These are phyloP conservation scores for Drosophila flavopinicola DNA, from an alignment of 2,888 invertebrate genomes.

Conservation along the genomic window DNA sequence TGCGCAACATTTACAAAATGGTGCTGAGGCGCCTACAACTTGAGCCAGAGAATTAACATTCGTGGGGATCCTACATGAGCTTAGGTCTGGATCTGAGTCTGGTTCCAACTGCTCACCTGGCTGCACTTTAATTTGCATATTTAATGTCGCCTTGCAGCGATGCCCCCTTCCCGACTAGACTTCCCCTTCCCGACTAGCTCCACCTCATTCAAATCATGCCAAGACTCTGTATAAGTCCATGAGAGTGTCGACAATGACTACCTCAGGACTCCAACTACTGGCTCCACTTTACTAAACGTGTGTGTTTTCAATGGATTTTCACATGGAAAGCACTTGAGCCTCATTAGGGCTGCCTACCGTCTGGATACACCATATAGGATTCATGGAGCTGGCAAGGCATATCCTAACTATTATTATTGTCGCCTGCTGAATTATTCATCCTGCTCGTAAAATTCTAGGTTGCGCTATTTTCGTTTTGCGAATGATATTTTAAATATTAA, in stretches of 20 bases:
- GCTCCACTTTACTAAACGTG: slow-evolving; percentile 14
- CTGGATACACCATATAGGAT: background rate
- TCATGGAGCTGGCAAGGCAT: slow-evolving; percentile 8
- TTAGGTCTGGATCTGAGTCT: background rate
- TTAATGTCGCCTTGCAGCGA: slow-evolving; percentile 39
- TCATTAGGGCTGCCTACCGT: slow-evolving; percentile 5
- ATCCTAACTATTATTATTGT: slow-evolving; percentile 65
- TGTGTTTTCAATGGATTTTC: slow-evolving; percentile 44
- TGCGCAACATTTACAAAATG: slow-evolving; percentile 40
- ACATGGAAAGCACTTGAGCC: slow-evolving; percentile 61
- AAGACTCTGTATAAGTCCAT: slow-evolving; percentile 10
- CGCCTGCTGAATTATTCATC: slow-evolving; percentile 63
- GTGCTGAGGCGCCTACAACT: slow-evolving; percentile 5
- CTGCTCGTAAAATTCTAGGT: slow-evolving; percentile 30
- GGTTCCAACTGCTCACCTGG: slow-evolving; percentile 21
- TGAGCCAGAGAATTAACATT: slow-evolving; percentile 26
- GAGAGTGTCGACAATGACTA: slow-evolving; percentile 7
- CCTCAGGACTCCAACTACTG: background rate
- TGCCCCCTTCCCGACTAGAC: slow-evolving; percentile 7
- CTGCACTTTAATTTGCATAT: slow-evolving; percentile 59
- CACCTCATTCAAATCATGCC: slow-evolving; percentile 21
- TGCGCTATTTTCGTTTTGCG: slow-evolving; percentile 37
- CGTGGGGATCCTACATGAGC: slow-evolving; percentile 7
- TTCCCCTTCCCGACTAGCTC: no score
- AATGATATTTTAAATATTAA: slow-evolving; percentile 69